Percentiles rank a stretch among this genome's conserved stretches.
Evolutionary conservation across 2,113 vertebrate genomes (phyloP).

Genomic region (Sebastes fasciatus): DNA sequence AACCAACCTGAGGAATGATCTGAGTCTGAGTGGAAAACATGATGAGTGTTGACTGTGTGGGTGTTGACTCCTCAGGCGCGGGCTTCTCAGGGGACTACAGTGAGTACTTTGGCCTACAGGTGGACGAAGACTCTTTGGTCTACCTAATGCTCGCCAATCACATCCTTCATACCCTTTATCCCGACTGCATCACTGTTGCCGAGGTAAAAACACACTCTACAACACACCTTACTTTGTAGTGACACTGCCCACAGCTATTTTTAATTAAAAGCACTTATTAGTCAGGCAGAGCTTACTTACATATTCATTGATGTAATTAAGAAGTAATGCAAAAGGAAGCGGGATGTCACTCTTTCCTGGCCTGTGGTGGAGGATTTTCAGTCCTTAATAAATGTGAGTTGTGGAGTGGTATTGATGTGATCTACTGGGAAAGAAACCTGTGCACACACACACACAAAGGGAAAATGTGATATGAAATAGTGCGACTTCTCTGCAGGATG

Average conservation of each 20-base stretch:
- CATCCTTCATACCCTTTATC: conserved; percentile 90
- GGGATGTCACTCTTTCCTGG: conserved; percentile 53
- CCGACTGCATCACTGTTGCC: conserved; percentile 94
- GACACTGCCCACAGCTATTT: conserved; percentile 67
- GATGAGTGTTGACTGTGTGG: conserved; percentile 49
- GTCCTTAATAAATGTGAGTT: conserved; percentile 8
- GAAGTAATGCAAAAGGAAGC: conserved; percentile 64
- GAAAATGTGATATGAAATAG: conserved; percentile 51
- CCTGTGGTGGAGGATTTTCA: conserved; percentile 42
- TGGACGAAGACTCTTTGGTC: conserved; percentile 95
- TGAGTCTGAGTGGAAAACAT: conserved; percentile 36
- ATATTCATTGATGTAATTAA: conserved; percentile 74
- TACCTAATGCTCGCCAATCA: conserved; percentile 97
- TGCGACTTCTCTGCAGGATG: conserved; percentile 86
- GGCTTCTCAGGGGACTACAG: conserved; percentile 93
- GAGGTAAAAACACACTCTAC: conserved; percentile 86
- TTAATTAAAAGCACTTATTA: conserved; percentile 74
- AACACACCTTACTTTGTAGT: conserved; percentile 55
- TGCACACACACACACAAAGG: conserved; percentile 46
- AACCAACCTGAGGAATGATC: conserved; percentile 6
- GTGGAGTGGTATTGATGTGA: conserved; percentile 38
- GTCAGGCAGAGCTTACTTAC: conserved; percentile 51
- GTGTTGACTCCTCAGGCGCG: conserved; percentile 81
- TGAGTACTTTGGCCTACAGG: conserved; percentile 98
- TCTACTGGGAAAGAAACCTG: conserved; percentile 35